phyloP scores from a whole-genome alignment of 2,888 invertebrate genomes.

The Augochlorella aurata region DNA sequence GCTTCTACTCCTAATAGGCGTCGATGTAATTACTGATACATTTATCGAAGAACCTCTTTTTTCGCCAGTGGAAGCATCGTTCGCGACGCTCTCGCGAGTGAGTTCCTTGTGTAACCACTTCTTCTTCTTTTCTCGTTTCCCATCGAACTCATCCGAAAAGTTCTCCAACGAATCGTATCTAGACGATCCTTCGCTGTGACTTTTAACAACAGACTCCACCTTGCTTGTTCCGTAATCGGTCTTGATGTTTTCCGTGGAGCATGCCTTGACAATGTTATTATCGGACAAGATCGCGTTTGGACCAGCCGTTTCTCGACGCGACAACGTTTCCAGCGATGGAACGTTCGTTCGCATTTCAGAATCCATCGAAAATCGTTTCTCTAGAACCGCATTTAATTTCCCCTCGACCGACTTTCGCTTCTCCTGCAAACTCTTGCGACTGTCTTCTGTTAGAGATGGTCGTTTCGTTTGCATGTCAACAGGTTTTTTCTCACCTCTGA shows the following conservation, averaged over 20 bases:
- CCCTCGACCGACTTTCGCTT: slow-evolving; percentile 79
- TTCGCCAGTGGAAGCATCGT: slow-evolving; percentile 64
- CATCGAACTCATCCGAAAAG: slow-evolving; percentile 70
- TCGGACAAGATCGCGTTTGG: slow-evolving; percentile 57
- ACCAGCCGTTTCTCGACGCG: slow-evolving; percentile 48
- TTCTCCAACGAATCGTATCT: slow-evolving; percentile 77
- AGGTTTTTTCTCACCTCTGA: slow-evolving; percentile 45
- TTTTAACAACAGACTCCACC: slow-evolving; percentile 68
- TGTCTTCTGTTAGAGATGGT: slow-evolving; percentile 50
- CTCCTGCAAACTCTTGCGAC: slow-evolving; percentile 74
- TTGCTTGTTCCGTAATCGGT: slow-evolving; percentile 64
- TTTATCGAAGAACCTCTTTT: slow-evolving; percentile 74
- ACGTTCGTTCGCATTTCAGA: slow-evolving; percentile 69
- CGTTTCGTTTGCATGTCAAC: slow-evolving; percentile 41
- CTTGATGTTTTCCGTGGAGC: slow-evolving; percentile 76
- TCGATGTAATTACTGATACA: slow-evolving; percentile 80
- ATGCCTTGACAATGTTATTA: slow-evolving; percentile 70
- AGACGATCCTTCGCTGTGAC: slow-evolving; percentile 76
- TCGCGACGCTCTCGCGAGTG: slow-evolving; percentile 61
- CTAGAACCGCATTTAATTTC: slow-evolving; percentile 79
- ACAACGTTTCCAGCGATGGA: slow-evolving; percentile 61
- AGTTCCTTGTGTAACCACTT: slow-evolving; percentile 54
- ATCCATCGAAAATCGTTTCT: slow-evolving; percentile 77
- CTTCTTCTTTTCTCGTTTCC: slow-evolving; percentile 53
- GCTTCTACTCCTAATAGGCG: slow-evolving; percentile 76